Percentiles rank a stretch among this genome's conserved stretches.
These are phyloP conservation scores for Aphidius ervi DNA, from an alignment of 1,140 invertebrate genomes.

Conservation along the genomic window DNA sequence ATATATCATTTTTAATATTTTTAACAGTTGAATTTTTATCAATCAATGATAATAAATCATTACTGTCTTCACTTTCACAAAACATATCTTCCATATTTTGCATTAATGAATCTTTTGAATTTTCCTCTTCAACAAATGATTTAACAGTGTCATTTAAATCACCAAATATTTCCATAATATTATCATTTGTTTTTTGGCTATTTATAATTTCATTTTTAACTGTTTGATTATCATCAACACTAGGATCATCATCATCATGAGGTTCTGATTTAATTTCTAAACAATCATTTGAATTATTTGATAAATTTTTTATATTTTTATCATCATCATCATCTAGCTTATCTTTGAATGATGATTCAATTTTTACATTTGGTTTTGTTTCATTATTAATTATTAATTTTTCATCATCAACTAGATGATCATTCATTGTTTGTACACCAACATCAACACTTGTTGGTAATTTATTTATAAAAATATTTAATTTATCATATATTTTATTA, in stretches of 20 bases:
- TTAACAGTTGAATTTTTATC: slow-evolving; percentile 38
- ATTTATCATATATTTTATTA: slow-evolving; percentile 34
- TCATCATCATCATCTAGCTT: slow-evolving; percentile 14
- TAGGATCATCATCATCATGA: slow-evolving; percentile 2
- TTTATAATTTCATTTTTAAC: slow-evolving; percentile 4
- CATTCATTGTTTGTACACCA: slow-evolving; percentile 33
- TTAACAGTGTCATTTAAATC: slow-evolving; percentile 1
- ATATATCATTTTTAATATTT: slow-evolving; percentile 35
- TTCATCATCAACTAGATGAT: background rate
- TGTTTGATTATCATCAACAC: slow-evolving; percentile 18
- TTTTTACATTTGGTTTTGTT: background rate
- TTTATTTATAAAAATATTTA: slow-evolving; percentile 31
- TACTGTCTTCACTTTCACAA: slow-evolving; percentile 43
- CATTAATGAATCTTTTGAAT: slow-evolving; percentile 37
- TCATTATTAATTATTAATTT: slow-evolving; percentile 2
- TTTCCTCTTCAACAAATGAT: slow-evolving; percentile 24
- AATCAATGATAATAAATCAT: slow-evolving; percentile 37
- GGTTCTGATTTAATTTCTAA: background rate
- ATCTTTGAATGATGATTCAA: slow-evolving; percentile 20
- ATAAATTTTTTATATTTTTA: background rate
- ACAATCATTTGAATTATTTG: background rate
- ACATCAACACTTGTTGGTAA: slow-evolving; percentile 28
- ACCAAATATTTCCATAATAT: background rate
- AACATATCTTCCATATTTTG: slow-evolving; percentile 44
- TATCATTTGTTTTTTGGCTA: slow-evolving; percentile 9